Percentiles rank a stretch among this genome's conserved stretches.
These are phyloP conservation scores for Lytechinus pictus DNA, from an alignment of 35 echinoderm and acorn worm species.

Conservation along the genomic window DNA sequence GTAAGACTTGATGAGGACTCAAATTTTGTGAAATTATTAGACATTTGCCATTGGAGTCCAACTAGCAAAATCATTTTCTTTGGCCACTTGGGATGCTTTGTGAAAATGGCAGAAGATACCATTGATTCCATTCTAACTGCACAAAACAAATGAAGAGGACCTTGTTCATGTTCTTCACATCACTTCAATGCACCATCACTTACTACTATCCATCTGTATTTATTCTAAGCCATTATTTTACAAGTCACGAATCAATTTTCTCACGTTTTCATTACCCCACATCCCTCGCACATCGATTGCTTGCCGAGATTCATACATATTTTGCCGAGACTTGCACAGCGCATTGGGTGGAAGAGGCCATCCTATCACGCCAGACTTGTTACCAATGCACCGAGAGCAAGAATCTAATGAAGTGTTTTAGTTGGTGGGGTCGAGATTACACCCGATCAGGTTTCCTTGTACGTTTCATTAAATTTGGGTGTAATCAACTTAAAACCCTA, in stretches of 20 bases:
- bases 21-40: no score
- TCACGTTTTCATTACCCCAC: neutral
- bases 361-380: neutral
- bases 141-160: neutral
- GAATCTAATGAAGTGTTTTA: slow-evolving; percentile 55
- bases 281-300: neutral
- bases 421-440: slow-evolving; percentile 21
- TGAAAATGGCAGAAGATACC: no score
- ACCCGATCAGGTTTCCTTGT: slow-evolving; percentile 12
- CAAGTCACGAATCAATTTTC: neutral
- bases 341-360: neutral
- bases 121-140: no score
- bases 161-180: neutral
- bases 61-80: no score
- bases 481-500: slow-evolving; percentile 24
- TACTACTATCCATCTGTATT: neutral
- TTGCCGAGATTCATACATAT: slow-evolving; percentile 12
- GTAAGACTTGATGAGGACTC: no score
- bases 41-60: no score
- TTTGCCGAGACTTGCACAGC: neutral
- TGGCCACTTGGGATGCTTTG: no score
- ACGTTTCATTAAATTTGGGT: slow-evolving; percentile 47
- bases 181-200: neutral
- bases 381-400: slow-evolving; percentile 4
- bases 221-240: slow-evolving; percentile 20